These are phyloP conservation scores for Poeciliopsis gracilis DNA, from an alignment of 2,797 vertebrate species.

Conservation along the genomic window DNA sequence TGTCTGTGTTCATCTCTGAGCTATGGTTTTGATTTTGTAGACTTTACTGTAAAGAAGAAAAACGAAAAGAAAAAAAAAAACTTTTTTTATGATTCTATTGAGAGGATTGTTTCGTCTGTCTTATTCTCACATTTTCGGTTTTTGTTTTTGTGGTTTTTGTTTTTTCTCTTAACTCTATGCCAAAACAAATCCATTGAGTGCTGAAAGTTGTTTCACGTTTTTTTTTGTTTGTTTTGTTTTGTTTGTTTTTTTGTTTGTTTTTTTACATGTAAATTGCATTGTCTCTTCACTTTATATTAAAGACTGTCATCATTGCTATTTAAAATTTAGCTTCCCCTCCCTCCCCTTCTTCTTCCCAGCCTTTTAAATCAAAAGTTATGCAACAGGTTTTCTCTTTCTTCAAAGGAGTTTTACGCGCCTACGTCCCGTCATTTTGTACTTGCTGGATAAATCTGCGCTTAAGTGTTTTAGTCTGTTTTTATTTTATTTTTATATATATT, in stretches of 20 bases:
- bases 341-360: conserved; percentile 42
- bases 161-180: conserved; percentile 54
- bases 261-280: conserved; percentile 61
- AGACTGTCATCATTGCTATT: conserved; percentile 73
- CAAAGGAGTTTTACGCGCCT: conserved; percentile 22
- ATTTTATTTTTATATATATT: neutral
- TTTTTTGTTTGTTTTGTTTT: too few species aligned
- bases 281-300: conserved; percentile 73
- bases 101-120: conserved; percentile 66
- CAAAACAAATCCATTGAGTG: conserved; percentile 73
- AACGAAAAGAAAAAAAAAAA: conserved; percentile 59
- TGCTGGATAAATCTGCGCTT: conserved; percentile 43
- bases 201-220: conserved; percentile 65
- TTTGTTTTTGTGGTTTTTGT: neutral
- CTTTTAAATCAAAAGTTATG: conserved; percentile 41
- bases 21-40: conserved; percentile 80
- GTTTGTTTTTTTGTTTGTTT: too few species aligned
- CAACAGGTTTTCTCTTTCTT: conserved; percentile 55
- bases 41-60: conserved; percentile 77
- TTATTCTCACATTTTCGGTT: conserved; percentile 40
- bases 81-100: conserved; percentile 72
- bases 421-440: conserved; percentile 33
- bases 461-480: conserved; percentile 20
- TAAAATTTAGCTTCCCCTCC: conserved; percentile 54
- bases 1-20: conserved; percentile 70